Evolutionary conservation across 2,797 vertebrate genomes (phyloP).

Genomic region (Otolemur crassicaudatus): DNA sequence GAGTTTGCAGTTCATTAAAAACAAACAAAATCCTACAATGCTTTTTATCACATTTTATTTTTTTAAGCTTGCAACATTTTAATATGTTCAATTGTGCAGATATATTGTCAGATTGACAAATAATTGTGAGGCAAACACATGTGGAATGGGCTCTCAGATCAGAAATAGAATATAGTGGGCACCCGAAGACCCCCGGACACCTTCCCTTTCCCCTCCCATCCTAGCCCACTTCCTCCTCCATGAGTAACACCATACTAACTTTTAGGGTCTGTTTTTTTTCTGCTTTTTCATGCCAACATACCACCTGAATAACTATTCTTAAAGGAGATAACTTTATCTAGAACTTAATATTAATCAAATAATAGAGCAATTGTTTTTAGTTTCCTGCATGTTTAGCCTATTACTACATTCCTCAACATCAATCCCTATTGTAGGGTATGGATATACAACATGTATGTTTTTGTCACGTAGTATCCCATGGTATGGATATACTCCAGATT

Average conservation of each 20-base stretch:
- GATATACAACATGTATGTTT: neutral
- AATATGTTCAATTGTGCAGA: neutral
- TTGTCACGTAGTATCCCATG: neutral
- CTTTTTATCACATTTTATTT: neutral
- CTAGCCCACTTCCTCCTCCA: neutral
- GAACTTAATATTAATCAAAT: neutral
- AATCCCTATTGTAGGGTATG: neutral
- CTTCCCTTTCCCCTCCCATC: neutral
- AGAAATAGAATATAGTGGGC: neutral
- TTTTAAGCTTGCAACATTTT: neutral
- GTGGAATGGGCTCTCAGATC: neutral
- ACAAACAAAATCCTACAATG: neutral
- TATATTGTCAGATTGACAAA: neutral
- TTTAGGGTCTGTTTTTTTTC: neutral
- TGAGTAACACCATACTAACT: neutral
- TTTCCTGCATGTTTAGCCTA: slow-evolving; percentile 1
- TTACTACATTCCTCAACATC: neutral
- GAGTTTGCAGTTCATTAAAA: neutral
- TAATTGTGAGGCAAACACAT: neutral
- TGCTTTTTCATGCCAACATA: neutral
- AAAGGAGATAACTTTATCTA: neutral
- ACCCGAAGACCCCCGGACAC: neutral
- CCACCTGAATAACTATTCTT: neutral
- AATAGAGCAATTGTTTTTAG: neutral
- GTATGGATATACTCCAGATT: neutral